Conservation (phyloP, 2,797 vertebrate species). For the Columba guinea region DNA sequence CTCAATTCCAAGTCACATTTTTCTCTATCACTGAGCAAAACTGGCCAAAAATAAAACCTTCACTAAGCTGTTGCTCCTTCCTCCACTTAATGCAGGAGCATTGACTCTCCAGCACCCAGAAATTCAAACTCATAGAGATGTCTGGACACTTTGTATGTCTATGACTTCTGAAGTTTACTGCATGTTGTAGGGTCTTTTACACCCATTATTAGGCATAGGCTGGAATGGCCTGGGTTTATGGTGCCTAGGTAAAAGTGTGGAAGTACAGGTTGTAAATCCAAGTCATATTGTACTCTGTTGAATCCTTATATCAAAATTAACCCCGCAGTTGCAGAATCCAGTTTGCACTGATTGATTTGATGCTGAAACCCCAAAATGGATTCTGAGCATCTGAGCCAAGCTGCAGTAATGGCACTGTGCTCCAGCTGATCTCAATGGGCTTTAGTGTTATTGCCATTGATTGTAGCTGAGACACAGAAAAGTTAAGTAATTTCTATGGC, state of each 20-base stretch:
- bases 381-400: not conserved
- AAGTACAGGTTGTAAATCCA: not conserved
- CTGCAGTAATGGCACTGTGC: not conserved
- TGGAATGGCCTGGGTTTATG: not conserved
- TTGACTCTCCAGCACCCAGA: not conserved
- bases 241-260: not conserved
- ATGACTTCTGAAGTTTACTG: not conserved
- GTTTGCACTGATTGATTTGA: not conserved
- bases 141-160: not conserved
- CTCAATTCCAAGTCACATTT: not conserved
- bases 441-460: not conserved
- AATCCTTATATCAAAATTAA: not conserved
- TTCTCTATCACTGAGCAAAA: not conserved
- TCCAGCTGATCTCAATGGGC: not conserved
- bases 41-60: not conserved
- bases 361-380: not conserved
- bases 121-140: not conserved
- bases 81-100: not conserved
- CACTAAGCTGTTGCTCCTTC: not conserved
- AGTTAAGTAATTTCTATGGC: not conserved
- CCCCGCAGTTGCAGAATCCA: not conserved
- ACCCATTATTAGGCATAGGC: rapidly evolving
- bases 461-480: not conserved
- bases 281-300: not conserved
- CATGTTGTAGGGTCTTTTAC: not conserved